Evolutionary conservation across 1,140 invertebrate genomes (phyloP).

Genomic region (Pantala flavescens): DNA sequence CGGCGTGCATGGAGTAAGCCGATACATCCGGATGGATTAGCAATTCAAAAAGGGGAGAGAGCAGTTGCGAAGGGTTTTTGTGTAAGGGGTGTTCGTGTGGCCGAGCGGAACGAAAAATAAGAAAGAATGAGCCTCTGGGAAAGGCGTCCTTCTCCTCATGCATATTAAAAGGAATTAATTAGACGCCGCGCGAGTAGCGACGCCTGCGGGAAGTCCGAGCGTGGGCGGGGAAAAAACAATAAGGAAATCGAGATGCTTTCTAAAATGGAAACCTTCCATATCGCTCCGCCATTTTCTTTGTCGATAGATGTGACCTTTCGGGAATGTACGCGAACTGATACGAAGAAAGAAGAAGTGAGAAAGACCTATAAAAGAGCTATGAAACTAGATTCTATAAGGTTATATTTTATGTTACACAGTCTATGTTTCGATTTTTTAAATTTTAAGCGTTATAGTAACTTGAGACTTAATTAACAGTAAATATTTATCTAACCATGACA

Average conservation of each 20-base stretch:
- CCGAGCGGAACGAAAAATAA: no score
- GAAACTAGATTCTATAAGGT: no score
- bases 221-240: slow-evolving; percentile 13
- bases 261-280: slow-evolving; percentile 11
- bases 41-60: neutral
- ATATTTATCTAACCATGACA: no score
- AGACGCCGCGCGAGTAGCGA: slow-evolving; percentile 18
- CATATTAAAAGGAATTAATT: slow-evolving; percentile 4
- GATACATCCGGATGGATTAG: slow-evolving; percentile 5
- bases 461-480: no score
- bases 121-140: neutral
- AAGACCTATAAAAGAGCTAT: no score
- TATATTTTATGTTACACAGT: no score
- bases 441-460: no score
- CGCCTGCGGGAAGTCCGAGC: neutral
- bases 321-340: neutral
- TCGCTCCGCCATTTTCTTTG: slow-evolving; percentile 20
- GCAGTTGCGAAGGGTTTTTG: no score
- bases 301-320: slow-evolving; percentile 18
- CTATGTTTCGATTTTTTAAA: no score
- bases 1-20: neutral
- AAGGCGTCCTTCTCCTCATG: neutral
- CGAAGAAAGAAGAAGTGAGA: no score
- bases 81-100: neutral
- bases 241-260: neutral